Evolutionary conservation across 2,113 vertebrate genomes (phyloP).

Genomic region (Muntiacus reevesi): DNA sequence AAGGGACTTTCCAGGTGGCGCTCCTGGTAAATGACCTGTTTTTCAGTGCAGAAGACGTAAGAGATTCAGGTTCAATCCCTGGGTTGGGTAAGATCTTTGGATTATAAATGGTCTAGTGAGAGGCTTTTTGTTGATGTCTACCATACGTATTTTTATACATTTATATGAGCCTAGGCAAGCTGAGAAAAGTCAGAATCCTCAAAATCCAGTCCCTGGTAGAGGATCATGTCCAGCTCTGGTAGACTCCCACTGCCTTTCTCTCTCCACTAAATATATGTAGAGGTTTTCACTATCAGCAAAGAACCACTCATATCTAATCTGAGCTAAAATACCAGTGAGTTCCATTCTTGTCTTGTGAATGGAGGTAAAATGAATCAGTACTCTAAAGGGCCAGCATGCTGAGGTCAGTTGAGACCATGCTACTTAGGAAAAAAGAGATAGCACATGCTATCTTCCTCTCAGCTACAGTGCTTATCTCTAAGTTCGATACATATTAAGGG

Average conservation of each 20-base stretch:
- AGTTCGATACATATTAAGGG: fast-evolving
- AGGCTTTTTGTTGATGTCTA: background rate
- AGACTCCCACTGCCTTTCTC: fast-evolving
- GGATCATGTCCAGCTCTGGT: fast-evolving
- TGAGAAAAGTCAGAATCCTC: background rate
- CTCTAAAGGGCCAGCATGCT: fast-evolving
- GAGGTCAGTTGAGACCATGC: background rate
- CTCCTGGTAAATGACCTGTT: background rate
- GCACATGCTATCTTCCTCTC: no score
- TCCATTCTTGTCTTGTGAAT: background rate
- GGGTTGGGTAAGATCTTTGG: background rate
- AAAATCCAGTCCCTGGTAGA: background rate
- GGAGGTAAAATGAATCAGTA: background rate
- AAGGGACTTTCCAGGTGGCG: background rate
- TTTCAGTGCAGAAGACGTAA: background rate
- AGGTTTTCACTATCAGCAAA: background rate
- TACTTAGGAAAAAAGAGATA: background rate
- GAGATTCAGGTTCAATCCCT: background rate
- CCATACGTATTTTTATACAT: background rate
- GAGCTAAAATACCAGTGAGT: background rate
- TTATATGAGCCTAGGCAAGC: no score
- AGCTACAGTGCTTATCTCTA: fast-evolving
- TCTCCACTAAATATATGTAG: background rate
- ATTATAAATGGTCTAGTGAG: background rate
- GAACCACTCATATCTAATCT: background rate